Conservation (phyloP, 2,113 vertebrate genomes). For the Picathartes gymnocephalus region DNA sequence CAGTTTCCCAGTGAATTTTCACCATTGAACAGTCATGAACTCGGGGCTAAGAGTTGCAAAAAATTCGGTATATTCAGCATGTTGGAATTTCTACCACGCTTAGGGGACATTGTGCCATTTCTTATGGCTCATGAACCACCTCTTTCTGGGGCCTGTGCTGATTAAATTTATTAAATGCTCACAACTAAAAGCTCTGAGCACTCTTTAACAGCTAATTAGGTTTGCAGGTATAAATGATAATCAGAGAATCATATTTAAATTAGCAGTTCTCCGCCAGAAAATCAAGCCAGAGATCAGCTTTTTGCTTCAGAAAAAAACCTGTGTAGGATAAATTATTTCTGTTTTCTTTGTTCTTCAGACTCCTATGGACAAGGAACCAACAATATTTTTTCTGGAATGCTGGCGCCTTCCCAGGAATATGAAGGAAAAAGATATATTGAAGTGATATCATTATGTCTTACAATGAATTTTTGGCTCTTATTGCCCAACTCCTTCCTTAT, state of each 20-base stretch:
- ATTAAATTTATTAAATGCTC: not conserved
- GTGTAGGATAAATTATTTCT: not conserved
- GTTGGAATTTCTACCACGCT: not conserved
- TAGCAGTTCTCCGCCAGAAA: not conserved
- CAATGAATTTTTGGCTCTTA: not conserved
- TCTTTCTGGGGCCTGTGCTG: not conserved
- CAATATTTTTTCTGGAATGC: not conserved
- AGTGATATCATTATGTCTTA: not conserved
- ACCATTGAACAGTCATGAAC: not conserved
- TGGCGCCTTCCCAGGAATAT: not conserved
- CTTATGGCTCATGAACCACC: not conserved
- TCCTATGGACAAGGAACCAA: not conserved
- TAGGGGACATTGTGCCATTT: not conserved
- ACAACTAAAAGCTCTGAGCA: not conserved
- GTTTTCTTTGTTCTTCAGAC: not conserved
- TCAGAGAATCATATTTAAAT: not conserved
- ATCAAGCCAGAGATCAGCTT: not conserved
- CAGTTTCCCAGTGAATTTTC: not conserved
- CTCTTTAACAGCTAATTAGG: not conserved
- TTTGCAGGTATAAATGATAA: not conserved
- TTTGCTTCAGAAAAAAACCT: not conserved
- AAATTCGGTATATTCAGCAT: not conserved
- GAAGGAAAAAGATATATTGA: not conserved
- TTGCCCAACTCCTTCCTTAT: not conserved
- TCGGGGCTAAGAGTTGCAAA: not conserved